Conservation (phyloP, 2,888 invertebrate species). For the Pyrocoelia pectoralis region DNA sequence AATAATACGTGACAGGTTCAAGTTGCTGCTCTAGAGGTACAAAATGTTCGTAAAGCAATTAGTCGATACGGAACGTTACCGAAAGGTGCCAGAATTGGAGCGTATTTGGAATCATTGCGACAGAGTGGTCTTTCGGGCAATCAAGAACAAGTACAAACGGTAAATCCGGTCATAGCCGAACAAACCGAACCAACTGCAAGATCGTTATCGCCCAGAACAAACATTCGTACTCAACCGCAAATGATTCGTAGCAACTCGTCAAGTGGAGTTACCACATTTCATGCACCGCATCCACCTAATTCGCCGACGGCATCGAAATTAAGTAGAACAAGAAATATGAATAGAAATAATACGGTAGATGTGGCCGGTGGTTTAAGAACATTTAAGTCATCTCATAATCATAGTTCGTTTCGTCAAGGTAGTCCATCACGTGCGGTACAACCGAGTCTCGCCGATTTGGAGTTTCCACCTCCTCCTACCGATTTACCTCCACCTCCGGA, state of each 20-base stretch:
- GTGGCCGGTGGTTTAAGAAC: constrained; percentile 54
- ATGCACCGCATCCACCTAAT: constrained; percentile 63
- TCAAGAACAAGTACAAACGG: constrained; percentile 52
- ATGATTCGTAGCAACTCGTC: constrained; percentile 92
- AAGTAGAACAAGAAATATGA: constrained; percentile 62
- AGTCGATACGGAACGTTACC: constrained; percentile 97
- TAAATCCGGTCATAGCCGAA: constrained; percentile 50
- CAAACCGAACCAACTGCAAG: constrained; percentile 58
- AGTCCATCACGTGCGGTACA: constrained; percentile 77
- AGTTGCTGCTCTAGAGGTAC: constrained; percentile 92
- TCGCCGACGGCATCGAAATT: constrained; percentile 70
- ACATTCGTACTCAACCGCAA: constrained; percentile 73
- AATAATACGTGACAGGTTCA: too few relatives aligned
- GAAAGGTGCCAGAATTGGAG: constrained; percentile 95
- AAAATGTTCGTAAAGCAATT: constrained; percentile 93
- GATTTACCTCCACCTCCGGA: constrained; percentile 83
- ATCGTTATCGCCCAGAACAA: constrained; percentile 72
- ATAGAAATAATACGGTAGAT: constrained; percentile 59
- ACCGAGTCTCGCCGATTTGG: constrained; percentile 81
- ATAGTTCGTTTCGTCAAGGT: constrained; percentile 64
- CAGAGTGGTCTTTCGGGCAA: constrained; percentile 71
- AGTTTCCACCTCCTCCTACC: constrained; percentile 87
- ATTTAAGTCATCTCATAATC: constrained; percentile 54
- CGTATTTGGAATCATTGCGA: constrained; percentile 92
- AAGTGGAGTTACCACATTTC: constrained; percentile 76